A percentile compares a stretch with the other conserved stretches of the same genome.
Conservation (phyloP, 2,888 invertebrate genomes). For the Hypercompe scribonia region DNA sequence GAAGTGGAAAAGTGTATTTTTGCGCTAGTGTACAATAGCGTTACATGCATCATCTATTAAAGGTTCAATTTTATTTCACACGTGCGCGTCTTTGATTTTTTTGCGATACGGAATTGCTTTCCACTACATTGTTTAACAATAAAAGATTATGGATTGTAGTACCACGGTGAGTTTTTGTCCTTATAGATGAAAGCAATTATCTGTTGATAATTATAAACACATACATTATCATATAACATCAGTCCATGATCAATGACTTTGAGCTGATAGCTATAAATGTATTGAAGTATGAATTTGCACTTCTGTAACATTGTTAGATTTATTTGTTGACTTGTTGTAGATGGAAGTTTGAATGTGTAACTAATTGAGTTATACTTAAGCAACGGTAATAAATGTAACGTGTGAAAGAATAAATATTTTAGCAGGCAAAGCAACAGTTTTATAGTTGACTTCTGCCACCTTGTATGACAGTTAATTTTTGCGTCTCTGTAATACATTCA, state of each 20-base stretch:
- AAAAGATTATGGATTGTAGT: conserved; percentile 77
- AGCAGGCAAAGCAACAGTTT: too few relatives aligned
- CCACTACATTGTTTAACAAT: conserved; percentile 73
- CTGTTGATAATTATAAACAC: conserved; percentile 13
- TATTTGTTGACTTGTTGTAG: too few relatives aligned
- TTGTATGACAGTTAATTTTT: too few relatives aligned
- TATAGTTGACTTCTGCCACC: too few relatives aligned
- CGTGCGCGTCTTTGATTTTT: conserved; percentile 57
- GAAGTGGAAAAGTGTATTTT: conserved; percentile 69
- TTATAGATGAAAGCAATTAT: conserved; percentile 45
- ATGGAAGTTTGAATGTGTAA: too few relatives aligned
- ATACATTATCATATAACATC: background rate
- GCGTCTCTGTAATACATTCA: too few relatives aligned
- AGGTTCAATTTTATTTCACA: conserved; percentile 58
- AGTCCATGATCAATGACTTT: conserved; percentile 8
- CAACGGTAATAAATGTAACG: too few relatives aligned
- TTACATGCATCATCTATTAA: conserved; percentile 44
- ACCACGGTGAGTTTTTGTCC: conserved; percentile 73
- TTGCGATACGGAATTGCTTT: conserved; percentile 70
- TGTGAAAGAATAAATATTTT: too few relatives aligned
- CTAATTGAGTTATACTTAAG: too few relatives aligned
- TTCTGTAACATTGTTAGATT: background rate
- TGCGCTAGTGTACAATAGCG: conserved; percentile 53
- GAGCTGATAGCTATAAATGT: background rate
- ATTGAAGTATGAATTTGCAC: background rate